These are phyloP conservation scores for Nemoura dubitans DNA, from an alignment of 2,888 invertebrate species.

Conservation along the genomic window DNA sequence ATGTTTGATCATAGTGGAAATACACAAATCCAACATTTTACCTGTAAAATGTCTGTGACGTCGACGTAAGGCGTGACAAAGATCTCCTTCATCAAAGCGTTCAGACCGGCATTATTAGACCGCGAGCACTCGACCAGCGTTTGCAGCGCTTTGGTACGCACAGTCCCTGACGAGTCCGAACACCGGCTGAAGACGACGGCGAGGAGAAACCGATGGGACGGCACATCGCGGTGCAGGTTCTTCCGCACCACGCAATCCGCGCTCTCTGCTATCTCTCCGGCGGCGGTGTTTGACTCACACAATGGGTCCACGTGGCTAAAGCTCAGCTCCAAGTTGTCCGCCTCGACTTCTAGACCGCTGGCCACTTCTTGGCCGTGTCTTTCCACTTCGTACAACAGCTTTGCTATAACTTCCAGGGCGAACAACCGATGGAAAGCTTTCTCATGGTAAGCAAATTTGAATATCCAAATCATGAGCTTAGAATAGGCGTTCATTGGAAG, in stretches of 20 bases:
- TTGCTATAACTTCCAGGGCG: conserved; percentile 63
- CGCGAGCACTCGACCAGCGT: conserved; percentile 66
- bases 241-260: background rate
- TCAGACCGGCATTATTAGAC: conserved; percentile 51
- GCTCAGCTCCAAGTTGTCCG: background rate
- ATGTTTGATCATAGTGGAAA: too few relatives aligned
- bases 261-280: background rate
- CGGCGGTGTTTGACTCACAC: background rate
- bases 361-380: background rate
- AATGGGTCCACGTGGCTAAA: background rate
- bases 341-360: background rate
- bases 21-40: too few relatives aligned
- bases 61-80: conserved; percentile 50
- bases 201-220: conserved; percentile 44
- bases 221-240: conserved; percentile 41
- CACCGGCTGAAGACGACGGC: conserved; percentile 43
- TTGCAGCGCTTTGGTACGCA: conserved; percentile 70
- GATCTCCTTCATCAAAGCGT: conserved; percentile 52
- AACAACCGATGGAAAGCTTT: conserved; percentile 62
- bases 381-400: conserved; percentile 56
- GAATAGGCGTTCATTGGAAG: conserved; percentile 57
- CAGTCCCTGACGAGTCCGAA: conserved; percentile 66
- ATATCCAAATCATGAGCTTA: conserved; percentile 58
- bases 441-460: conserved; percentile 55
- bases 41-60: conserved; percentile 8